These are phyloP conservation scores for Platycheirus rosarum DNA, from an alignment of 2,888 invertebrate species.

Conservation along the genomic window DNA sequence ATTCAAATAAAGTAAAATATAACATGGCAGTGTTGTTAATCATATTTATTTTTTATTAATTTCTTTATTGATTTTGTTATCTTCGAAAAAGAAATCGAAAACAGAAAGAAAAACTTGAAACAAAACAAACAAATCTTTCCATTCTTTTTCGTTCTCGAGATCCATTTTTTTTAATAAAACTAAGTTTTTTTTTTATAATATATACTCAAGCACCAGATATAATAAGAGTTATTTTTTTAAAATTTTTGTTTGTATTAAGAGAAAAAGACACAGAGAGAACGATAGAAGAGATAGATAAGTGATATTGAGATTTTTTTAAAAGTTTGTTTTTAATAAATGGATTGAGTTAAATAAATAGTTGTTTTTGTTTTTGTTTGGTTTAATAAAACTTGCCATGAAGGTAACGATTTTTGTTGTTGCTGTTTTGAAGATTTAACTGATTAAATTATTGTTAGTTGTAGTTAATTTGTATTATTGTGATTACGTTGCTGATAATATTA, in stretches of 20 bases:
- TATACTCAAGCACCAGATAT: constrained; percentile 74
- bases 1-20: constrained; percentile 47
- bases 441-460: constrained; percentile 76
- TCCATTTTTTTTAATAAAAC: constrained; percentile 46
- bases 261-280: constrained; percentile 75
- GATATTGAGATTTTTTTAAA: constrained; percentile 52
- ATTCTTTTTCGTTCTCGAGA: constrained; percentile 49
- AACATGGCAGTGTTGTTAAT: constrained; percentile 73
- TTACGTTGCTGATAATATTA: constrained; percentile 77
- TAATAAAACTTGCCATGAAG: constrained; percentile 67
- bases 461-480: constrained; percentile 76
- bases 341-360: constrained; percentile 58
- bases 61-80: constrained; percentile 36
- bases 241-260: constrained; percentile 64
- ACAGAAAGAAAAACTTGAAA: constrained; percentile 7
- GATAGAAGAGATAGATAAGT: constrained; percentile 72
- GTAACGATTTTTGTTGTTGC: constrained; percentile 66
- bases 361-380: constrained; percentile 16
- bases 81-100: constrained; percentile 2
- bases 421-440: constrained; percentile 58
- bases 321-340: constrained; percentile 37
- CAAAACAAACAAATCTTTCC: constrained; percentile 25
- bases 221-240: constrained; percentile 61
- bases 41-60: constrained; percentile 38
- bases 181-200: constrained; percentile 56